Conservation (phyloP, 2,113 vertebrate genomes). For the Trochalopteron elliotii region DNA sequence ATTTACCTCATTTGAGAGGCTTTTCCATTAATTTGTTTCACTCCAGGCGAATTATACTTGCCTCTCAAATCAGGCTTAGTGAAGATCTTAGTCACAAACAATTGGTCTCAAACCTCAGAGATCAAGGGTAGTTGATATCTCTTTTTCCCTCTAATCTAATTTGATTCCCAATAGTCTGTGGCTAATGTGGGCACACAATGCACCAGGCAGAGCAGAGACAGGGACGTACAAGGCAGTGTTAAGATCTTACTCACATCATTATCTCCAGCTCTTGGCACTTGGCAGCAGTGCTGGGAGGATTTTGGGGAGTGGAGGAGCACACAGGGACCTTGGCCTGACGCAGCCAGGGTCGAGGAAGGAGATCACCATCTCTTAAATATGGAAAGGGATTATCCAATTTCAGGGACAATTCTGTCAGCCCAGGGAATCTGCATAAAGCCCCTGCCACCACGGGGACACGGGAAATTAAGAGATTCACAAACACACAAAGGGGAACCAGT, state of each 20-base stretch:
- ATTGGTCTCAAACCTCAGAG: constrained; percentile 61
- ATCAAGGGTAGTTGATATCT: constrained; percentile 63
- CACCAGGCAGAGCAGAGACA: constrained; percentile 31
- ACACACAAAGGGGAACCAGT: not conserved
- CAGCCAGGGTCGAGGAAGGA: not conserved
- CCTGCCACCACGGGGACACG: not conserved
- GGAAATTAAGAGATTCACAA: not conserved
- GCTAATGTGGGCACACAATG: constrained; percentile 46
- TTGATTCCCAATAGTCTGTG: constrained; percentile 63
- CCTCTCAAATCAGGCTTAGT: constrained; percentile 60
- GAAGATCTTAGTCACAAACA: constrained; percentile 66
- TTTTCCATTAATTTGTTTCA: constrained; percentile 69
- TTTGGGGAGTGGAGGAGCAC: not conserved
- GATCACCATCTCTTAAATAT: not conserved
- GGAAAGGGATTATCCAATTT: constrained; percentile 21
- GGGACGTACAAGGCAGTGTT: not conserved
- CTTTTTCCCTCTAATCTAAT: constrained; percentile 64
- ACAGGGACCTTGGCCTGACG: not conserved
- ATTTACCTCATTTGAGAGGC: constrained; percentile 64
- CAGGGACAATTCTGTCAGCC: not conserved
- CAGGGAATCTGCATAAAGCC: not conserved
- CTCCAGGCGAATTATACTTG: constrained; percentile 61
- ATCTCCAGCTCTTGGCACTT: not conserved
- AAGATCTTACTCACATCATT: constrained; percentile 34
- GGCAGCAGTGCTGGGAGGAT: not conserved